Conservation (phyloP, 2,113 vertebrate species). For the Pangasianodon gigas region DNA sequence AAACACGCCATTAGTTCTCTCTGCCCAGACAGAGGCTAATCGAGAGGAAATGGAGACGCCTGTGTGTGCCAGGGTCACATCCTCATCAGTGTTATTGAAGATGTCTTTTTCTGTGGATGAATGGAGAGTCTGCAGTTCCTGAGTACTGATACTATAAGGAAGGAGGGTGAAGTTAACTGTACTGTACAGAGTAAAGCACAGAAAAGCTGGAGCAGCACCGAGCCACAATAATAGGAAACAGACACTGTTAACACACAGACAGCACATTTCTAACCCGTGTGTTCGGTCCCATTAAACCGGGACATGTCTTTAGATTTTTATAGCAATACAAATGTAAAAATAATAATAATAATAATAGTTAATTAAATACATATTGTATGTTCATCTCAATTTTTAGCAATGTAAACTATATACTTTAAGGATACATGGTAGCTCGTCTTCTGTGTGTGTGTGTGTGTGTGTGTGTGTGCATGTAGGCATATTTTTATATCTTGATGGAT, state of each 20-base stretch:
- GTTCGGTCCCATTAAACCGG: not conserved
- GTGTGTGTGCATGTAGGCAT: not conserved
- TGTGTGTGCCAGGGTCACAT: conserved; percentile 26
- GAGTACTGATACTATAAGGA: not conserved
- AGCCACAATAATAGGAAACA: conserved; percentile 3
- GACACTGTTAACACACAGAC: not conserved
- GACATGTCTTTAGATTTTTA: not conserved
- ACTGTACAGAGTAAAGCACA: not conserved
- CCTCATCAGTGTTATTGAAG: conserved; percentile 32
- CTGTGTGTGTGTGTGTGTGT: not conserved
- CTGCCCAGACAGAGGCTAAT: conserved; percentile 20
- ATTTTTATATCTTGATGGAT: not conserved
- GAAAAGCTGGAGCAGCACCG: not conserved
- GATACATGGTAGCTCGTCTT: not conserved
- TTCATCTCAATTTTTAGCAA: not conserved
- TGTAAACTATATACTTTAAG: not conserved
- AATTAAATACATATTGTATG: not conserved
- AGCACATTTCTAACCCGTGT: not conserved
- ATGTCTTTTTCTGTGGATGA: not conserved
- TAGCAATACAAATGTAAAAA: not conserved
- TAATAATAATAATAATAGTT: not conserved
- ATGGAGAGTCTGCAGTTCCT: not conserved
- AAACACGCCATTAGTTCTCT: conserved; percentile 11
- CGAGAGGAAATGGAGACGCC: conserved; percentile 29
- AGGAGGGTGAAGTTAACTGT: not conserved